phyloP scores from a whole-genome alignment of 2,113 vertebrate genomes.

The Oreochromis tanganicae region DNA sequence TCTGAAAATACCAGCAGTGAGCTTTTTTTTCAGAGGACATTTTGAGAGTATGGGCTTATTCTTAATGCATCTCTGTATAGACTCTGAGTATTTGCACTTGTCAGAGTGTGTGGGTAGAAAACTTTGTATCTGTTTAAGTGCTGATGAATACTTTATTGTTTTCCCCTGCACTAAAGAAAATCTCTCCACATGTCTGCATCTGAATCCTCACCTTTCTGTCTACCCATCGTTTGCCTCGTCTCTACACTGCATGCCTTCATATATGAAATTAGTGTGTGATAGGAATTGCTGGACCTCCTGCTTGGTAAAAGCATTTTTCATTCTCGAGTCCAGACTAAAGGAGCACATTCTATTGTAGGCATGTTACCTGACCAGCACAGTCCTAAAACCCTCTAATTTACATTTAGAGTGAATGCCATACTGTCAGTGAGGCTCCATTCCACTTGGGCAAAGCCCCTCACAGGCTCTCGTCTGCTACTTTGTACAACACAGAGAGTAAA shows the following conservation, averaged over 20 bases:
- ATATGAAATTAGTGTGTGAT: background rate
- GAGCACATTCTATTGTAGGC: conserved; percentile 35
- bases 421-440: conserved; percentile 48
- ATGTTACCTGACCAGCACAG: conserved; percentile 62
- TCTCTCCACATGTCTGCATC: background rate
- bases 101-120: background rate
- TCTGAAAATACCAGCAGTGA: background rate
- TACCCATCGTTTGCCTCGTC: background rate
- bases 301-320: conserved; percentile 46
- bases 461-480: conserved; percentile 43
- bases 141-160: background rate
- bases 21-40: background rate
- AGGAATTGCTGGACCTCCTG: background rate
- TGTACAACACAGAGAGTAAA: conserved; percentile 44
- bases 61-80: background rate
- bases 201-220: background rate
- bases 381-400: conserved; percentile 73
- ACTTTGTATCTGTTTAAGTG: background rate
- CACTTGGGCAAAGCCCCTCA: conserved; percentile 54
- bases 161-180: background rate
- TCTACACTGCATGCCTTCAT: background rate
- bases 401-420: conserved; percentile 79
- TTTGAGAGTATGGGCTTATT: background rate
- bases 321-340: conserved; percentile 43
- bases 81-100: background rate